Evolutionary conservation across 2,113 vertebrate species (phyloP), one percentile per base, ranked within the genome.

Genomic region (Alectura lathami): DNA sequence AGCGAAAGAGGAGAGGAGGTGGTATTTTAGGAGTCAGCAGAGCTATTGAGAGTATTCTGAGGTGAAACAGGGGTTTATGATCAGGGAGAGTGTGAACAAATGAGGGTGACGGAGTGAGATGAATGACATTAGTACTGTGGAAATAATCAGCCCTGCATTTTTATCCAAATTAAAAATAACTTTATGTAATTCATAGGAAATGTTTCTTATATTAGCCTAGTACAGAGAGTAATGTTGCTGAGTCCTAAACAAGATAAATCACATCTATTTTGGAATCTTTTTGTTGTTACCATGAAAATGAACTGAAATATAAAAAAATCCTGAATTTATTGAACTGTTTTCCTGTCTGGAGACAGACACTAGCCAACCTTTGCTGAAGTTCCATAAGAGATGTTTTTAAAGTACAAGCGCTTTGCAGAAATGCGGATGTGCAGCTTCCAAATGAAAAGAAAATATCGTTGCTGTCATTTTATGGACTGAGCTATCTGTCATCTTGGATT

Each of bases 161-260:
- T 89, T 66, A 89, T 85, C 24, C 45, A 16, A 40, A 79, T 60
- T 81, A 69, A 94, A 89, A 93, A 85, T 76, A 95, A 34, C 74
- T 81, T 63, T 22, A 24, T 87, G 66, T 53, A 43, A 79, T 92
- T 94, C 27, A 42, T 63, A 80, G 45, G 77, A 92, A 69, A 45
- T 79, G 21, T 60, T 89, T 51, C 38, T 85, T 85, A 40, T 9
- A 22, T 53, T 78, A 76, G 68, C 60, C 14, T 45, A 64, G 27
- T 18, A 24, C 23, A 23, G 21, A 36, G 17, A 59, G 53, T 29
- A 17, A 34, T 54, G 45, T 42, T 85, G 45, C 12, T 72, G 32
- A 20, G 8, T 91, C 32, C 14, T 87, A 38, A 85, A 88, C 13
- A 60, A 12, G 43, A n/a, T 60, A 11, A 50, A 0, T 83, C 75